A percentile compares a stretch with the other conserved stretches of the same genome.
These are phyloP conservation scores for Scrobipalpa atriplicella DNA, from an alignment of 2,888 invertebrate genomes.

Conservation along the genomic window DNA sequence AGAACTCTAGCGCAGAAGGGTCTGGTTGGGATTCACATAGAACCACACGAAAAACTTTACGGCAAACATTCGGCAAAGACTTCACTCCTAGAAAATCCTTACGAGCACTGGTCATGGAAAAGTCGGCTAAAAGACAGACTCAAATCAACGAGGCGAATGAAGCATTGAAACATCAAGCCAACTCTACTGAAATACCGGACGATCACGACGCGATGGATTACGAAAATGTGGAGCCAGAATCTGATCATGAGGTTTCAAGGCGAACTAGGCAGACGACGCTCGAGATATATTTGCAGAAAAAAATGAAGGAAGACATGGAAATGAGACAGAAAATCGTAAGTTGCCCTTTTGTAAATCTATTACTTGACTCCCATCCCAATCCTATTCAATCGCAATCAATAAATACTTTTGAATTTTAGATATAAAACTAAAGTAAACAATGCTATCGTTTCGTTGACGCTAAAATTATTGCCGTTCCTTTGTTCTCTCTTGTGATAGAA, in stretches of 20 bases:
- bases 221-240: slow-evolving; percentile 39
- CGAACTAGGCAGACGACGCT: slow-evolving; percentile 51
- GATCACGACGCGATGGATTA: slow-evolving; percentile 25
- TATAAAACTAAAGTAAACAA: too few species aligned
- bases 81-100: slow-evolving; percentile 68
- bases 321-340: slow-evolving; percentile 59
- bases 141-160: slow-evolving; percentile 43
- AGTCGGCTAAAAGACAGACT: slow-evolving; percentile 63
- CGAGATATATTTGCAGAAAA: slow-evolving; percentile 55
- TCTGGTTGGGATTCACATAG: slow-evolving; percentile 77
- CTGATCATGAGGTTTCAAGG: slow-evolving; percentile 54
- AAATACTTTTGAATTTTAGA: too few species aligned
- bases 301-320: slow-evolving; percentile 57
- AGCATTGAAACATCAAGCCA: slow-evolving; percentile 40
- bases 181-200: slow-evolving; percentile 38
- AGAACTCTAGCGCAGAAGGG: slow-evolving; percentile 62
- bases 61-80: slow-evolving; percentile 71
- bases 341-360: slow-evolving; percentile 10
- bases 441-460: too few species aligned
- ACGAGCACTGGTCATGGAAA: slow-evolving; percentile 70
- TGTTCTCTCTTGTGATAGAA: too few species aligned
- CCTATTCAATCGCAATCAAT: too few species aligned
- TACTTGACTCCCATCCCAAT: too few species aligned
- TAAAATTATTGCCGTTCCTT: too few species aligned
- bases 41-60: slow-evolving; percentile 66